phyloP scores from a whole-genome alignment of 2,113 vertebrate species.

The Heptranchias perlo region DNA sequence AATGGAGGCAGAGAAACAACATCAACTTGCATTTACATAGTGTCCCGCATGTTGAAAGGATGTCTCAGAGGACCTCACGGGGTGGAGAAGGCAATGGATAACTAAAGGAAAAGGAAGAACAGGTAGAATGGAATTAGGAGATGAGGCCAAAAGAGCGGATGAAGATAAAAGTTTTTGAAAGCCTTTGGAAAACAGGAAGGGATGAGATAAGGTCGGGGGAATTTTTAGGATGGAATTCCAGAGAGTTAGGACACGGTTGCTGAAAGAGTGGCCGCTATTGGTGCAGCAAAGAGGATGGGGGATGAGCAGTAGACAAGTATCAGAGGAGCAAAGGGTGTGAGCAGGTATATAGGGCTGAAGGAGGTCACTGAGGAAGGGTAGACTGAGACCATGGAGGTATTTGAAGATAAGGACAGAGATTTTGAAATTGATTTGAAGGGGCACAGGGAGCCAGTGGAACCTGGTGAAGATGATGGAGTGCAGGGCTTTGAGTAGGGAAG shows the following conservation, averaged over 20 bases:
- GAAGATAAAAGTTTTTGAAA: too few relatives aligned
- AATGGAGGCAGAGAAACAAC: background rate
- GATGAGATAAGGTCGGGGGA: background rate
- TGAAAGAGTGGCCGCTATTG: background rate
- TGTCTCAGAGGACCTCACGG: too few relatives aligned
- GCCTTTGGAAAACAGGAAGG: background rate
- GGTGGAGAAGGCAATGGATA: background rate
- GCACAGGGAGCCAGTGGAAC: too few relatives aligned
- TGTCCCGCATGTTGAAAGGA: background rate
- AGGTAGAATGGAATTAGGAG: background rate
- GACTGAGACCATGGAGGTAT: background rate
- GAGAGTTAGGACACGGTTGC: too few relatives aligned
- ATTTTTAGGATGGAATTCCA: background rate
- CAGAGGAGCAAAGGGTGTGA: background rate
- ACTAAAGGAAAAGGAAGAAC: background rate
- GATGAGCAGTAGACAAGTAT: too few relatives aligned
- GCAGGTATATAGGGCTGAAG: background rate
- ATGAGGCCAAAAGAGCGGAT: background rate
- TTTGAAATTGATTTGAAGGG: too few relatives aligned
- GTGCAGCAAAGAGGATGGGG: background rate
- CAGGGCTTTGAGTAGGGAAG: background rate
- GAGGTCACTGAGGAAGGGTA: background rate
- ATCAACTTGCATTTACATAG: background rate
- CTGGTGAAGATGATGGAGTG: too few relatives aligned
- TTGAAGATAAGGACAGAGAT: too few relatives aligned